Percentiles rank a stretch among this genome's conserved stretches.
Evolutionary conservation across 2,113 vertebrate genomes (phyloP).

Genomic region (Sylvietta virens): DNA sequence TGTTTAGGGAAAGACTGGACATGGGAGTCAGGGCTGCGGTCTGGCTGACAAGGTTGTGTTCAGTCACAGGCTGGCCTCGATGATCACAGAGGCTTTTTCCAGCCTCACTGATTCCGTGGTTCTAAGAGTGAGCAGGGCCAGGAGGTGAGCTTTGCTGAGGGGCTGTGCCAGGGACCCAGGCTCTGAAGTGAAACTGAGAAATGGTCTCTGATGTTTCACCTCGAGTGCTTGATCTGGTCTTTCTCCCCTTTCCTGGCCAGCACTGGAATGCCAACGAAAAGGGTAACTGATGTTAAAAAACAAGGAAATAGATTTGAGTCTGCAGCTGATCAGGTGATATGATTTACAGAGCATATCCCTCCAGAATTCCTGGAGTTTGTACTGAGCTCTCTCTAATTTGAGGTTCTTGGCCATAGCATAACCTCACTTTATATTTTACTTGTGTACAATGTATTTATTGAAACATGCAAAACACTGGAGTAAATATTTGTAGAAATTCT

Average conservation of each 20-base stretch:
- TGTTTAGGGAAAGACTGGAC: too few species aligned
- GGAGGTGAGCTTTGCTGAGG: neutral
- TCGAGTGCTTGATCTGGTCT: neutral
- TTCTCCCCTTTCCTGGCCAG: neutral
- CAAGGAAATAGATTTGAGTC: neutral
- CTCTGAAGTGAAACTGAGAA: too few species aligned
- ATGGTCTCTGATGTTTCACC: neutral
- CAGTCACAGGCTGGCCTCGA: neutral
- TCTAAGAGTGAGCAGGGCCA: accelerated
- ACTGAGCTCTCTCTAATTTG: neutral
- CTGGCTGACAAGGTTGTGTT: neutral
- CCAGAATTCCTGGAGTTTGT: neutral
- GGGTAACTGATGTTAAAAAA: neutral
- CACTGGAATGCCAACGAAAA: neutral
- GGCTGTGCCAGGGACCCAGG: neutral
- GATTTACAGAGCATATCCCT: neutral
- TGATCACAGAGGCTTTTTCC: neutral
- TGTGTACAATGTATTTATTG: neutral
- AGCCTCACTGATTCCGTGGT: neutral
- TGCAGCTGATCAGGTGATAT: neutral
- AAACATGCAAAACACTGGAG: neutral
- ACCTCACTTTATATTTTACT: neutral
- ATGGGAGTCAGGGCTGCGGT: neutral
- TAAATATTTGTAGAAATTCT: neutral
- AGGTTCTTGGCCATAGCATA: neutral